Conservation (phyloP, 1,140 invertebrate genomes). For the Diplogasteroides magnus region DNA sequence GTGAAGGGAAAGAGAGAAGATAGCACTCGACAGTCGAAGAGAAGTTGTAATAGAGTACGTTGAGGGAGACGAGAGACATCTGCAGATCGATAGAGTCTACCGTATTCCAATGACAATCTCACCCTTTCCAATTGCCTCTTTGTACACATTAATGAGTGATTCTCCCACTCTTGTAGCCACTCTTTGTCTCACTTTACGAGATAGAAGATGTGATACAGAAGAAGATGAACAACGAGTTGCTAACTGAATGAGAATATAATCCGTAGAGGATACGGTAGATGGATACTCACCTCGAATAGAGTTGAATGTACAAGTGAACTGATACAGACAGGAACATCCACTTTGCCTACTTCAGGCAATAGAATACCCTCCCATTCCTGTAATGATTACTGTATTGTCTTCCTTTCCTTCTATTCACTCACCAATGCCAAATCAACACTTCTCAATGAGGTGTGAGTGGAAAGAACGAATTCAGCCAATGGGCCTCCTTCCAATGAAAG, state of each 20-base stretch:
- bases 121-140: neutral
- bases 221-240: slow-evolving; percentile 1
- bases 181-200: slow-evolving; percentile 9
- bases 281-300: slow-evolving; percentile 14
- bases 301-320: slow-evolving; percentile 8
- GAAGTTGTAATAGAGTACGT: neutral
- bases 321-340: slow-evolving; percentile 18
- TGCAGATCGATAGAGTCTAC: neutral
- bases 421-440: slow-evolving; percentile 15
- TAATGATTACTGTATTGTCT: slow-evolving; percentile 1
- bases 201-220: slow-evolving; percentile 14
- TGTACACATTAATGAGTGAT: neutral
- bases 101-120: neutral
- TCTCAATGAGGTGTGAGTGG: neutral
- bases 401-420: neutral
- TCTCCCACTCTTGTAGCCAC: neutral
- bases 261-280: neutral
- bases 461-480: neutral
- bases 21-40: slow-evolving; percentile 12
- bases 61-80: neutral
- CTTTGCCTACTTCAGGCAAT: slow-evolving; percentile 17
- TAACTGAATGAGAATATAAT: neutral
- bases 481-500: neutral
- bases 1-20: slow-evolving; percentile 1
- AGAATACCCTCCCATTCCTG: slow-evolving; percentile 15